Percentiles rank a stretch among this genome's conserved stretches.
Evolutionary conservation across 2,888 invertebrate species (phyloP).

Genomic region (Phrixothrix hirtus): DNA sequence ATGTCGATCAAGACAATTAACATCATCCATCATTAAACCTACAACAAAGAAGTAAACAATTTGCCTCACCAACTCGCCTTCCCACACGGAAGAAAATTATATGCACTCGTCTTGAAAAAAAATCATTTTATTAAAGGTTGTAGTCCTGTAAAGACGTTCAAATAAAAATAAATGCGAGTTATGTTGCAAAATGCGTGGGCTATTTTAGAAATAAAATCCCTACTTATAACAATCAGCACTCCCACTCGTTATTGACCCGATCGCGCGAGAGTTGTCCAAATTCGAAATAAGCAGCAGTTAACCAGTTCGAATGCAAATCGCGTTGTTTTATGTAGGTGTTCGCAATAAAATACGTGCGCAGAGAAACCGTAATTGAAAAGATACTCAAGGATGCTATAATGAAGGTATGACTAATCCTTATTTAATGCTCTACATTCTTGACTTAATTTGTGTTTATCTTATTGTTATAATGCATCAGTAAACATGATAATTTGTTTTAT

Average conservation of each 20-base stretch:
- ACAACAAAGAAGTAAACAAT: background rate
- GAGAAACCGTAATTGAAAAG: constrained; percentile 1
- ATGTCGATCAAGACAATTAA: too few species aligned
- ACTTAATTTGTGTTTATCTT: too few species aligned
- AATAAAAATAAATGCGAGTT: background rate
- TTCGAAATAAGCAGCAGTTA: constrained; percentile 14
- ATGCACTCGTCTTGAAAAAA: background rate
- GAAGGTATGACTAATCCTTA: constrained; percentile 8
- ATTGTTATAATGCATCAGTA: too few species aligned
- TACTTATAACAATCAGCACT: constrained; percentile 12
- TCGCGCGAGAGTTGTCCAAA: constrained; percentile 20
- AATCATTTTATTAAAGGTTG: background rate
- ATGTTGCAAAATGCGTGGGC: constrained; percentile 10
- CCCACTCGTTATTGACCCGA: constrained; percentile 17
- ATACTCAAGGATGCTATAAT: constrained; percentile 2
- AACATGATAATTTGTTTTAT: too few species aligned
- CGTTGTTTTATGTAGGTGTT: constrained; percentile 15
- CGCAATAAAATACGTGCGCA: constrained; percentile 11
- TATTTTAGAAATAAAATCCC: constrained; percentile 15
- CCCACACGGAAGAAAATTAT: background rate
- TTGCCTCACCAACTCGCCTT: background rate
- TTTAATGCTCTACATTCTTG: background rate
- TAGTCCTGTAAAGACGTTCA: background rate
- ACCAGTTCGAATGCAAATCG: constrained; percentile 18
- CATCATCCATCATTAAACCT: too few species aligned